Evolutionary conservation across 2,888 invertebrate species (phyloP).

Genomic region (Brachypalpus laphriformis): DNA sequence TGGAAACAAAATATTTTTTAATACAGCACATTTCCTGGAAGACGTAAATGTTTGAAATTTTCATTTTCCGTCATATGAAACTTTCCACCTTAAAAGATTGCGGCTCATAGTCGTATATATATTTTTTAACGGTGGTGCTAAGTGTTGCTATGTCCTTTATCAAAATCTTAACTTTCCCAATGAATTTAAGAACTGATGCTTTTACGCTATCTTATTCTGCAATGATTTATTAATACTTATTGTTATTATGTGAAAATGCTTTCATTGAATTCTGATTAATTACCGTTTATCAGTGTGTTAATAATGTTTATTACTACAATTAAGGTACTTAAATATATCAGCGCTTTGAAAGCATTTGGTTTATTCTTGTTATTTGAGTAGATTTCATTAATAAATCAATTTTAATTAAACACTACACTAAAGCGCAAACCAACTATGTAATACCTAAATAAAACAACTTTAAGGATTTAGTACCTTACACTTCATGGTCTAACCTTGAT

Average conservation of each 20-base stretch:
- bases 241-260: not conserved
- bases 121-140: too few species aligned
- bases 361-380: not conserved
- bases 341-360: not conserved
- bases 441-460: not conserved
- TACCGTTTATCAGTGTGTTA: not conserved
- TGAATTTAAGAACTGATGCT: not conserved
- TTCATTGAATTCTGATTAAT: slow-evolving; percentile 2
- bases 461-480: not conserved
- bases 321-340: not conserved
- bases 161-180: not conserved
- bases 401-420: not conserved
- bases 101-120: too few species aligned
- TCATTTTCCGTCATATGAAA: too few species aligned
- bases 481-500: not conserved
- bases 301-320: not conserved
- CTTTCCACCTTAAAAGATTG: too few species aligned
- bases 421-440: not conserved
- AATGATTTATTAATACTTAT: not conserved
- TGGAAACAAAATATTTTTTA: too few species aligned
- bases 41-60: too few species aligned
- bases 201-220: not conserved
- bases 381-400: not conserved
- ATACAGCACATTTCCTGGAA: too few species aligned
- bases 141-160: too few species aligned